Evolutionary conservation across 2,888 invertebrate genomes (phyloP).

Genomic region (Torymus auratus): DNA sequence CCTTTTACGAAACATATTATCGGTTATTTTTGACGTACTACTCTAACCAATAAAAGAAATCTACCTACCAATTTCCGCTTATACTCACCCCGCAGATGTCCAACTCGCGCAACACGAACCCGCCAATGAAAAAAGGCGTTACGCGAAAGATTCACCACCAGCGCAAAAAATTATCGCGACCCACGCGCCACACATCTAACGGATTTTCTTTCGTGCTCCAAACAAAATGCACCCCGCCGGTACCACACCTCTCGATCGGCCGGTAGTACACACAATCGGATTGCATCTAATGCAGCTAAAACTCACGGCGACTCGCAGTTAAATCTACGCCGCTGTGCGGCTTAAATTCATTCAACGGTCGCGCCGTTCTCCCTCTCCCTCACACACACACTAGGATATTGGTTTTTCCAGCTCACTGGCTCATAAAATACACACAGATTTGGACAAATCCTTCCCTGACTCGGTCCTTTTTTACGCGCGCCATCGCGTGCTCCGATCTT

Average conservation of each 20-base stretch:
- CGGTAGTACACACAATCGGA: slow-evolving; percentile 29
- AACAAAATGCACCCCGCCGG: slow-evolving; percentile 21
- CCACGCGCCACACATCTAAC: not conserved
- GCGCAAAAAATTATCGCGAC: too few species aligned
- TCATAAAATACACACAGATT: slow-evolving; percentile 59
- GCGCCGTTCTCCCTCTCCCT: not conserved
- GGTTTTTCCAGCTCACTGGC: slow-evolving; percentile 55
- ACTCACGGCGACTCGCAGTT: slow-evolving; percentile 42
- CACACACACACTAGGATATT: slow-evolving; percentile 43
- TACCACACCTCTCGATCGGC: not conserved
- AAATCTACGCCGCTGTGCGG: slow-evolving; percentile 26
- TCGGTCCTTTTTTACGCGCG: not conserved
- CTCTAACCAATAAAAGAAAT: too few species aligned
- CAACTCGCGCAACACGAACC: too few species aligned
- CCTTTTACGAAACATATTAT: too few species aligned
- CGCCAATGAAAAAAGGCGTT: too few species aligned
- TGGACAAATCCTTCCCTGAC: slow-evolving; percentile 43
- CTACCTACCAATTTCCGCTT: too few species aligned
- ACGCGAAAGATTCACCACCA: too few species aligned
- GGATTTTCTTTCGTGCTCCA: slow-evolving; percentile 23
- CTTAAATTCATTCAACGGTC: slow-evolving; percentile 55
- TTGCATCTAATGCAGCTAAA: slow-evolving; percentile 54
- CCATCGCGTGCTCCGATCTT: slow-evolving; percentile 29
- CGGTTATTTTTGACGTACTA: too few species aligned
- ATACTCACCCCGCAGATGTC: too few species aligned